These are phyloP conservation scores for Cecropterus lyciades DNA, from an alignment of 1,140 invertebrate genomes.

Conservation along the genomic window DNA sequence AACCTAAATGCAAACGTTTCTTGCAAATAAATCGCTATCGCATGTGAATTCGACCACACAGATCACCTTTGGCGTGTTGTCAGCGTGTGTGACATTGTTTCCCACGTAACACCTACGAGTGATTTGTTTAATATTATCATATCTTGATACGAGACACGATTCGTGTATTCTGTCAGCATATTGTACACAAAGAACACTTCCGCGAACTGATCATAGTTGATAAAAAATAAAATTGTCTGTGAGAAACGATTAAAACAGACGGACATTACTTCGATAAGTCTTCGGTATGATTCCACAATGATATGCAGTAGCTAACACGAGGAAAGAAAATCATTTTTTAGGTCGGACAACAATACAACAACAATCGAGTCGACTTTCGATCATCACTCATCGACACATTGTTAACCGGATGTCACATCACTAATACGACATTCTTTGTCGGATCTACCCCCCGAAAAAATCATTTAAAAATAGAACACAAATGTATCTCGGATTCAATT, in stretches of 20 bases:
- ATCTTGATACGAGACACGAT: constrained; percentile 23
- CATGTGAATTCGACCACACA: constrained; percentile 8
- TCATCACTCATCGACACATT: constrained; percentile 73
- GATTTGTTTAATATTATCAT: constrained; percentile 38
- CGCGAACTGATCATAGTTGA: constrained; percentile 18
- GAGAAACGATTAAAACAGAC: constrained; percentile 5
- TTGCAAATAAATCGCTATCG: constrained; percentile 3
- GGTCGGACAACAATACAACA: constrained; percentile 35
- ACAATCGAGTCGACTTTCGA: constrained; percentile 53
- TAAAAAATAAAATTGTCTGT: constrained; percentile 9
- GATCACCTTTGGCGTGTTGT: constrained; percentile 42
- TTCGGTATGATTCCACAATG: constrained; percentile 37
- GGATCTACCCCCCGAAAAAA: constrained; percentile 41
- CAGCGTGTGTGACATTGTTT: constrained; percentile 53
- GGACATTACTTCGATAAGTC: background rate
- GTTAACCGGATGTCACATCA: constrained; percentile 73
- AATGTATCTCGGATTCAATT: constrained; percentile 68
- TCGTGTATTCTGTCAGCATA: constrained; percentile 25
- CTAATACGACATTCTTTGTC: constrained; percentile 67
- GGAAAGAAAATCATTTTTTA: constrained; percentile 42
- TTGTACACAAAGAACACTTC: constrained; percentile 26
- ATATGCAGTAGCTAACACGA: constrained; percentile 46
- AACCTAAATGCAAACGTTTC: too few relatives aligned
- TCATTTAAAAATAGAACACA: constrained; percentile 65
- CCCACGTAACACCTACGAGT: constrained; percentile 34